Evolutionary conservation across 2,113 vertebrate genomes (phyloP), one percentile per base, ranked within the genome.

Genomic region (Alexandromys fortis): DNA sequence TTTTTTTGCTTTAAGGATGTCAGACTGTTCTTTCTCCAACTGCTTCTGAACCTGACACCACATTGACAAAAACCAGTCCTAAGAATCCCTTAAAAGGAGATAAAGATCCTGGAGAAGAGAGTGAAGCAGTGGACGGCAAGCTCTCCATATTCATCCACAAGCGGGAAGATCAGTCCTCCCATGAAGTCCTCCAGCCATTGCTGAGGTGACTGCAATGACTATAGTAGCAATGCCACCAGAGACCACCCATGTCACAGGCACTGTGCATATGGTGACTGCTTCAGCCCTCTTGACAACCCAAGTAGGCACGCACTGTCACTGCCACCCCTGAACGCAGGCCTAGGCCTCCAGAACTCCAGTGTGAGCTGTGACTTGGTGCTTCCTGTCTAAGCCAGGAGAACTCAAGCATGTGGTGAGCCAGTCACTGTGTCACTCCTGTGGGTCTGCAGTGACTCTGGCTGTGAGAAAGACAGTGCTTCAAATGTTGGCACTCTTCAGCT

Each of bases 91-190:
- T 99, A 83, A 99, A 99, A 98, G 98, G 99, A 0, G 99, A 99
- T 95, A 99, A 99, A 95, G 99, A 99, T 90, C 98, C 98, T 8
- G 99, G 99, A 93, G 99, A 99, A 96, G 99, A 99, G 97, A 99
- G 99, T 0, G 99, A 99, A 96, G 99, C 99, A 3, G 99, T 99
- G 85, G 99, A 99, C 97, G 99, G 99, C 82, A 99, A 99, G 96
- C 99, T 99, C 8, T 99, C 99, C 6, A 99, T 99, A 98, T 99
- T 99, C 77, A 99, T 99, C 97, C 99, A 99, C 96, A 99, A 99
- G 96, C 98, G 99, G 91, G 99, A 99, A 98, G 99, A 99, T 94
- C 99, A 99, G 95, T 99, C 99, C 17, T 99, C 99, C 72, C 99
- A 99, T 85, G 99, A 99, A 98, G 99, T 99, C 89, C 99, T 99